A percentile compares a stretch with the other conserved stretches of the same genome.
These are phyloP conservation scores for Apamea sordens DNA, from an alignment of 2,888 invertebrate genomes.

Conservation along the genomic window DNA sequence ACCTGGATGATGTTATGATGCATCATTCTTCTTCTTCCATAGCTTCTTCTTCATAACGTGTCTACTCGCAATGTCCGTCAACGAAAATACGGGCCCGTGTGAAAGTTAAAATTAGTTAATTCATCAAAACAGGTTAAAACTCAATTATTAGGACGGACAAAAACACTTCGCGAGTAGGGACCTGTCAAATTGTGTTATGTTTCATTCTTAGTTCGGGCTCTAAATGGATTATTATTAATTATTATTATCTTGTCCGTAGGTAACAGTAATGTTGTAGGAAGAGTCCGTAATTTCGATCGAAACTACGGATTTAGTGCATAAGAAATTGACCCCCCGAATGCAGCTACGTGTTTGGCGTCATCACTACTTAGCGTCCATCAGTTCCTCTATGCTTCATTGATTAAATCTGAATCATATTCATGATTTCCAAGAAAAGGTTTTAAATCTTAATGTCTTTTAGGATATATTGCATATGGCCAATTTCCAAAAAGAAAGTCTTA, in stretches of 20 bases:
- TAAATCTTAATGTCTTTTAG: not conserved
- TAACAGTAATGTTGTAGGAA: not conserved
- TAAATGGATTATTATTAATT: too few species aligned
- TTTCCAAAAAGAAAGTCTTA: not conserved
- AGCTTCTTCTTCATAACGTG: not conserved
- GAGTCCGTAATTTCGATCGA: not conserved
- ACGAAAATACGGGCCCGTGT: not conserved
- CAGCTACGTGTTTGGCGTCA: not conserved
- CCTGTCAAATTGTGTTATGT: not conserved
- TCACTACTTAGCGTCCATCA: not conserved
- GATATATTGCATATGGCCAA: accelerated
- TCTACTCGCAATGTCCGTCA: not conserved
- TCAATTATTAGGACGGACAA: too few species aligned
- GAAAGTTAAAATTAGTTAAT: too few species aligned
- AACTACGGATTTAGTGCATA: not conserved
- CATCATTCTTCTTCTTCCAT: not conserved
- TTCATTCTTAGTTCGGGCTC: not conserved
- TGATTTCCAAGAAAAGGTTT: not conserved
- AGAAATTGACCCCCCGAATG: too few species aligned
- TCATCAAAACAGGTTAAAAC: too few species aligned
- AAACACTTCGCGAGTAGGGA: not conserved
- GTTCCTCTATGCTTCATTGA: constrained; percentile 2
- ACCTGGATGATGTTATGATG: constrained; percentile 24
- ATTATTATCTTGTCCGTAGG: too few species aligned
- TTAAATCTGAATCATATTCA: not conserved